Evolutionary conservation across 1,140 invertebrate species (phyloP).

Genomic region (Adoxophyes honmai): DNA sequence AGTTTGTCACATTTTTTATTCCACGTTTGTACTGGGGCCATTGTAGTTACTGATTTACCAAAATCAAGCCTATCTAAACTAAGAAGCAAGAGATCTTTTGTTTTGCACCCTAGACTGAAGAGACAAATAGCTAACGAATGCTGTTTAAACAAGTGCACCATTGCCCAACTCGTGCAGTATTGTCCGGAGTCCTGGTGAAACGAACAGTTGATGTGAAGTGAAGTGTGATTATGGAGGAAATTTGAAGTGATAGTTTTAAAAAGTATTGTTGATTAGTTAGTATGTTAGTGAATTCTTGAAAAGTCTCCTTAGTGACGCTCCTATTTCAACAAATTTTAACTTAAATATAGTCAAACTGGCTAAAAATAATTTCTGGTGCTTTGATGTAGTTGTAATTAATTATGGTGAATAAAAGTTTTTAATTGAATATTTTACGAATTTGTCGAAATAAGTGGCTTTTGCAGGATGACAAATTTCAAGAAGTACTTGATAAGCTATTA

Average conservation of each 20-base stretch:
- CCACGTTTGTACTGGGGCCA: constrained; percentile 44
- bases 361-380: no score
- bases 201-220: not conserved
- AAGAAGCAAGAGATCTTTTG: constrained; percentile 38
- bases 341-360: no score
- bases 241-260: not conserved
- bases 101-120: constrained; percentile 33
- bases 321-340: no score
- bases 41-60: constrained; percentile 35
- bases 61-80: constrained; percentile 28
- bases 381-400: no score
- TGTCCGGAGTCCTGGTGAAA: constrained; percentile 59
- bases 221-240: not conserved
- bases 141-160: constrained; percentile 45
- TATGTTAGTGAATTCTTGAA: no score
- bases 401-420: no score
- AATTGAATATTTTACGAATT: no score
- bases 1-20: constrained; percentile 41
- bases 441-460: no score
- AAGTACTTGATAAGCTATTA: no score
- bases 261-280: no score
- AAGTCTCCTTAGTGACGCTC: no score
- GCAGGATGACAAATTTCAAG: no score
- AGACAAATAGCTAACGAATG: constrained; percentile 50
- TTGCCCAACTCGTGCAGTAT: constrained; percentile 54